Percentiles rank a stretch among this genome's conserved stretches.
Evolutionary conservation across 35 echinoderm and acorn worm genomes (phyloP).

Genomic region (Lytechinus pictus): DNA sequence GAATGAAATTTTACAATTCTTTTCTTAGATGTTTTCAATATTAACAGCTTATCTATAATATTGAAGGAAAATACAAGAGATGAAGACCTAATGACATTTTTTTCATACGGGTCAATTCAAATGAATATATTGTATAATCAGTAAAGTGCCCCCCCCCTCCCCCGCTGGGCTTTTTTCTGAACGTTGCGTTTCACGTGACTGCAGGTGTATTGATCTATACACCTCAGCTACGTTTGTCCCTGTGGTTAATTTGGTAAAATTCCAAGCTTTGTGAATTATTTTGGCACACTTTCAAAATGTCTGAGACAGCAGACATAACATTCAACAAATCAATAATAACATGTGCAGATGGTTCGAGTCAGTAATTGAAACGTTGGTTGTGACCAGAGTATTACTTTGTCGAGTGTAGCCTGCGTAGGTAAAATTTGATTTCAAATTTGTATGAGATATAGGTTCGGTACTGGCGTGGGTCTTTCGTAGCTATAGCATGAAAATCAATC

Average conservation of each 20-base stretch:
- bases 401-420: neutral
- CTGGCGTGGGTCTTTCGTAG: too few relatives aligned
- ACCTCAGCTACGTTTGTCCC: neutral
- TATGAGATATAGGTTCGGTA: too few relatives aligned
- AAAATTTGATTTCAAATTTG: neutral
- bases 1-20: too few relatives aligned
- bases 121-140: too few relatives aligned
- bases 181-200: neutral
- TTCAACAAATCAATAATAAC: neutral
- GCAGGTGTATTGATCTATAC: neutral
- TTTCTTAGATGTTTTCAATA: too few relatives aligned
- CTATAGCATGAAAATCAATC: too few relatives aligned
- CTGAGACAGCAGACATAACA: neutral
- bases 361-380: neutral
- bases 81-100: too few relatives aligned
- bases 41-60: too few relatives aligned
- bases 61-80: too few relatives aligned
- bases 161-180: neutral
- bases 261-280: neutral
- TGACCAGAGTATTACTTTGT: neutral
- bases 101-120: too few relatives aligned
- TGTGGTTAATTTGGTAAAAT: neutral
- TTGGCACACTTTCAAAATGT: neutral
- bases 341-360: neutral
- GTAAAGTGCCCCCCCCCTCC: neutral